Base-by-base conservation (phyloP, 2,113 vertebrate species). In the Boulengeromyrus knoepffleri region DNA sequence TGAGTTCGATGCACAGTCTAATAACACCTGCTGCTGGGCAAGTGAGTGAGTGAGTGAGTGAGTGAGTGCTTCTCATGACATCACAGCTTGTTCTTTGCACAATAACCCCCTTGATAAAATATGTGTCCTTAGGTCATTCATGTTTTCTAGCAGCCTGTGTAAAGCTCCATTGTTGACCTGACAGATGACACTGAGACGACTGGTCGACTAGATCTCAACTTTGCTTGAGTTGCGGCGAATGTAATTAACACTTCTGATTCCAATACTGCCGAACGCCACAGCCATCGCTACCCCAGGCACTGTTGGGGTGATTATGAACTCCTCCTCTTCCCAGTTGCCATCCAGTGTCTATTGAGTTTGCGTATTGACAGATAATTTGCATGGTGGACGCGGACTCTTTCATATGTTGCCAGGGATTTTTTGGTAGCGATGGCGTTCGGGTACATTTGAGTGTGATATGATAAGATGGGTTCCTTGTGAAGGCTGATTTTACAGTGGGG, bases 341-440 rank as follows among this genome's bases (percentile, higher is more conserved):
- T 0, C 90, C 91, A 92, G 93, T 56, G 50, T n/a, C 91, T 85
- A 92, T 93, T 92, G 93, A 94, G 24, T 93, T 91, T 93, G 87
- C 90, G 91, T 85, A 92, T 93, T 92, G 93, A 93, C 93, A 90
- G 90, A 89, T 92, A 93, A 93, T 93, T 91, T 92, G 92, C 90
- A 91, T 92, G 85, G 3, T 36, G 90, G 87, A 91, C 52, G 88
- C 90, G 86, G 58, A 53, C 84, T 4, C 94, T 95, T 95, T 95
- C 86, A 93, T 93, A 92, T 85, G 36, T 88, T 90, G 93, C 93
- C 94, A 94, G 92, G 90, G 42, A 31, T 56, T 85, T 87, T 17
- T 8, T 24, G 56, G 85, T 45, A 2, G 17, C 5, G 50, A 17
- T 39, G 83, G 77, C 39, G 8, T 45, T 77, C 62, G 27, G 85